Evolutionary conservation across 2,113 vertebrate genomes (phyloP).

Genomic region (Amia ocellicauda): DNA sequence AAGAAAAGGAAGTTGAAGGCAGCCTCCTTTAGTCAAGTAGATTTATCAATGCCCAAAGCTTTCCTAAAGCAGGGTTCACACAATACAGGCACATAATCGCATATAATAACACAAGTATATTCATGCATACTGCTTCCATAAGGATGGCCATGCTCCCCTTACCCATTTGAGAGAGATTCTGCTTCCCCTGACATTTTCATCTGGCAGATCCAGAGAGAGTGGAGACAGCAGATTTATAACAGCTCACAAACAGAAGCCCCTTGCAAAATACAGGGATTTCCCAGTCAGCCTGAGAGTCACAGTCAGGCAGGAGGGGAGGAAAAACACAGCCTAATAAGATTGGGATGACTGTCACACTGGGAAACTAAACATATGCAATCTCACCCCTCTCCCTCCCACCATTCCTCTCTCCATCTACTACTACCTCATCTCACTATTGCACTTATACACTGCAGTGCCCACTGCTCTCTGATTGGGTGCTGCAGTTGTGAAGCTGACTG

Average conservation of each 20-base stretch:
- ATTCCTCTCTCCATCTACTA: constrained; percentile 22
- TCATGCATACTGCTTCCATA: neutral
- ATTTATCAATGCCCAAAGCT: neutral
- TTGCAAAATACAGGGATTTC: constrained; percentile 37
- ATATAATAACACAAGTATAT: constrained; percentile 4
- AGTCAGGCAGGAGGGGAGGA: constrained; percentile 22
- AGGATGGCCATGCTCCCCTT: constrained; percentile 18
- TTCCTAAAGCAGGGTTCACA: neutral
- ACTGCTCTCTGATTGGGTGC: constrained; percentile 45
- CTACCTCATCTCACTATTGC: constrained; percentile 44
- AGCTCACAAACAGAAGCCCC: constrained; percentile 38
- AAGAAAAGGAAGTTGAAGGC: neutral
- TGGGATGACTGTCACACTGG: constrained; percentile 63
- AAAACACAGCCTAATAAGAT: constrained; percentile 61
- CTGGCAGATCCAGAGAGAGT: constrained; percentile 31
- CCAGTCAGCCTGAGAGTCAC: constrained; percentile 25
- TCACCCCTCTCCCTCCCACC: constrained; percentile 14
- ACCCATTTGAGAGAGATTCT: constrained; percentile 60
- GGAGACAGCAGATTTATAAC: constrained; percentile 14
- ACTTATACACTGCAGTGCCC: constrained; percentile 48
- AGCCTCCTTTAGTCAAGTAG: neutral
- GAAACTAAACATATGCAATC: constrained; percentile 30
- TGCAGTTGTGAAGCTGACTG: constrained; percentile 26
- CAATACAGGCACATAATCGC: constrained; percentile 4
- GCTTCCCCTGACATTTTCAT: constrained; percentile 73